Evolutionary conservation across 2,797 vertebrate species (phyloP).

Genomic region (Gadopsis marmoratus): DNA sequence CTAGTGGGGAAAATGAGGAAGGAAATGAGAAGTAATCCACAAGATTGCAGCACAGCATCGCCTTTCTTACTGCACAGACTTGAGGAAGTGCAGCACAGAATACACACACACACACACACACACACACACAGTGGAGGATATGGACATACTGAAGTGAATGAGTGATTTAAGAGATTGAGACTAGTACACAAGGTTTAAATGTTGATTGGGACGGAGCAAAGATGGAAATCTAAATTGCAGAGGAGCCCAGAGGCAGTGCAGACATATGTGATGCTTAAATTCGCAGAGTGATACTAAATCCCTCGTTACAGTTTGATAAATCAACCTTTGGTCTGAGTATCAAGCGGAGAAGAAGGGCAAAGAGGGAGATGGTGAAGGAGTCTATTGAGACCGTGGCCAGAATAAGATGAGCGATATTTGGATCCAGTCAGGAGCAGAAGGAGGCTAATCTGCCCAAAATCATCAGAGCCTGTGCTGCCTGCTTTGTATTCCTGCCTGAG

Average conservation of each 20-base stretch:
- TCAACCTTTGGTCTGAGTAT: slow-evolving; percentile 57
- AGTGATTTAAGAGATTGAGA: slow-evolving; percentile 31
- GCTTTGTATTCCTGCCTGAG: slow-evolving; percentile 76
- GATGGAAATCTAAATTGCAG: slow-evolving; percentile 57
- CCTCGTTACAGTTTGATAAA: slow-evolving; percentile 64
- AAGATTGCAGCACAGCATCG: slow-evolving; percentile 56
- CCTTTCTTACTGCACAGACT: slow-evolving; percentile 45
- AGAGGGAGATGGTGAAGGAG: slow-evolving; percentile 41
- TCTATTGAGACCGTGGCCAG: slow-evolving; percentile 52
- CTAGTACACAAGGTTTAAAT: slow-evolving; percentile 44
- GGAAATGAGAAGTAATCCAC: slow-evolving; percentile 65
- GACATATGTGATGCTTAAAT: slow-evolving; percentile 57
- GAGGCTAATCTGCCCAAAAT: slow-evolving; percentile 73
- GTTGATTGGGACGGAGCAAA: slow-evolving; percentile 40
- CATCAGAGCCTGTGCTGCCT: slow-evolving; percentile 64
- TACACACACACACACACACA: slow-evolving; percentile 7
- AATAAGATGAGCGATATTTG: slow-evolving; percentile 71
- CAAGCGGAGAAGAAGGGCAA: slow-evolving; percentile 20
- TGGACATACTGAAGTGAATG: slow-evolving; percentile 23
- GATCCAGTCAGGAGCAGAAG: slow-evolving; percentile 70
- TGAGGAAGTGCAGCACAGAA: slow-evolving; percentile 13
- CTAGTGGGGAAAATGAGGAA: slow-evolving; percentile 67
- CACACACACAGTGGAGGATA: not conserved
- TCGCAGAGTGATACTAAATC: slow-evolving; percentile 57
- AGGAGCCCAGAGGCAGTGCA: slow-evolving; percentile 33